Evolutionary conservation across 2,888 invertebrate species (phyloP).

Genomic region (Stomorhina lunata): DNA sequence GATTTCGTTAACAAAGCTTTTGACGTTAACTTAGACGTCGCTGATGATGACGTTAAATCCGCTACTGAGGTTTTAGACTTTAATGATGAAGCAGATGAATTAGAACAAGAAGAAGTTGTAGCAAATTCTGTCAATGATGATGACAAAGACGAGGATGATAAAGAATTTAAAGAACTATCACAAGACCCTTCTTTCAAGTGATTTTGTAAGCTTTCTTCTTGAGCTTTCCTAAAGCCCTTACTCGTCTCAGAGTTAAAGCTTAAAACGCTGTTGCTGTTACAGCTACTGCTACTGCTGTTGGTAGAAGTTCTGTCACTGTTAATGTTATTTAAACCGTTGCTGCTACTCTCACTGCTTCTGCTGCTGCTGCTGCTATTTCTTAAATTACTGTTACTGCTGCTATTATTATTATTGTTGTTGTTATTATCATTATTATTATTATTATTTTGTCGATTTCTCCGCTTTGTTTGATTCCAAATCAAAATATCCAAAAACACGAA

Average conservation of each 20-base stretch:
- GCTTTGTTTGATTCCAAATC: conserved; percentile 78
- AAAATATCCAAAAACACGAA: conserved; percentile 79
- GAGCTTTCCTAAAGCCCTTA: no score
- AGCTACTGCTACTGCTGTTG: conserved; percentile 23
- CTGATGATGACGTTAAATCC: neutral
- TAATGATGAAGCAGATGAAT: no score
- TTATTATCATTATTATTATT: conserved; percentile 66
- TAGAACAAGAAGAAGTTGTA: no score
- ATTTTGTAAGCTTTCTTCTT: no score
- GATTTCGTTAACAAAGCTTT: no score
- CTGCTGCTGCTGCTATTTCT: conserved; percentile 31
- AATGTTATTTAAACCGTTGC: conserved; percentile 13
- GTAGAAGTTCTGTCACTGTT: conserved; percentile 2
- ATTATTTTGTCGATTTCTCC: conserved; percentile 78
- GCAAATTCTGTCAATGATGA: no score
- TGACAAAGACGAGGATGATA: no score
- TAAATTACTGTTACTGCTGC: conserved; percentile 7
- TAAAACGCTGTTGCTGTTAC: conserved; percentile 26
- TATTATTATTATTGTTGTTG: conserved; percentile 37
- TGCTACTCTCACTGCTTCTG: conserved; percentile 33
- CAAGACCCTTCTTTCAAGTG: no score
- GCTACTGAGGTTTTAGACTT: neutral
- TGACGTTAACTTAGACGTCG: no score
- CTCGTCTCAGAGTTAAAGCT: no score
- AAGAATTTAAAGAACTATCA: no score